Conservation (phyloP, 1,140 invertebrate species). For the Brachionus rotundiformis region DNA sequence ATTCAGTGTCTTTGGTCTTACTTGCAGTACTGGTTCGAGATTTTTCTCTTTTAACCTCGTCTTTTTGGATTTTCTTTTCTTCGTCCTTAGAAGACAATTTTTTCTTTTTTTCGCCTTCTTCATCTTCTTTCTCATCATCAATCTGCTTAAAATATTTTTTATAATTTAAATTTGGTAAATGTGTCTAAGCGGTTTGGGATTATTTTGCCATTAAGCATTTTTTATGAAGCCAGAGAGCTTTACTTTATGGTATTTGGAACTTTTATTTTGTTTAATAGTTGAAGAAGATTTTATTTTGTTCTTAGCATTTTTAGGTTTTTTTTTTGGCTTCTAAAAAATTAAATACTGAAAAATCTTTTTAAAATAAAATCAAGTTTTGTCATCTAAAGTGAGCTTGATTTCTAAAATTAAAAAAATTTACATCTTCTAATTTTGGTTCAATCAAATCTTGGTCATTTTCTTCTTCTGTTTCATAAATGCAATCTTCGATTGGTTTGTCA, state of each 20-base stretch:
- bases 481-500: conserved; percentile 53
- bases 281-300: conserved; percentile 3
- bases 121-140: background rate
- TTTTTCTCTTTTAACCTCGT: background rate
- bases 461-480: conserved; percentile 54
- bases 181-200: background rate
- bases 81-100: background rate
- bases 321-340: conserved; percentile 3
- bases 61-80: background rate
- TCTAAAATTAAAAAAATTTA: background rate
- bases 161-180: background rate
- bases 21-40: too few species aligned
- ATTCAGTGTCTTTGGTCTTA: background rate
- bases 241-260: background rate
- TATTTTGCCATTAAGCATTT: background rate
- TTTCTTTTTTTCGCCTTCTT: background rate
- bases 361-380: background rate
- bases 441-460: background rate
- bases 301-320: background rate
- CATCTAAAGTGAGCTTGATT: background rate
- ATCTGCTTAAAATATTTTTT: background rate
- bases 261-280: background rate
- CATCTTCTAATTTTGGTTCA: background rate
- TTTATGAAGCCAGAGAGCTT: background rate
- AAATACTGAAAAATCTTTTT: background rate